Evolutionary conservation across 2,888 invertebrate species (phyloP), one percentile per base, ranked within the genome.

Genomic region (Smittia aterrima): DNA sequence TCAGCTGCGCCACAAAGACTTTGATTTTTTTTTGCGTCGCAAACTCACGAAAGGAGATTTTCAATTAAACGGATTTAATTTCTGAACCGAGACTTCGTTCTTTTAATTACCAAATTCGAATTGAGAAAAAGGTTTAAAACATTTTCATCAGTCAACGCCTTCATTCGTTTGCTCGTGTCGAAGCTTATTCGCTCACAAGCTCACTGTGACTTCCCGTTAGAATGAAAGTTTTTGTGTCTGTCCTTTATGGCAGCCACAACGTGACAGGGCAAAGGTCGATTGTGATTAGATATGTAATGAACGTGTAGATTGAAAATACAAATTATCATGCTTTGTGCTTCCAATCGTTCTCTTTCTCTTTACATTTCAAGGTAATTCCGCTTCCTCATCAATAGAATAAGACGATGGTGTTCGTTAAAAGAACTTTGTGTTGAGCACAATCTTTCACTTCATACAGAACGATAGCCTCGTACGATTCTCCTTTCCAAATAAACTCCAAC

Each of bases 361-460:
- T n/a, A 47, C 47, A 47, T 47, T 25, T 64, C 64, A 64, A 64
- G 64, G 64, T 27, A 27, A 64, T 64, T 64, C 64, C 25, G 64
- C 64, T 64, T 64, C 64, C 64, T 64, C 58, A n/a, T n/a, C 32
- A 9, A 47, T 47, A 16, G n/a, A 47, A 16, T 4, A 11, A 47
- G 53, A n/a, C 53, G 18, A n/a, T 18, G 11, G 18, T 18, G n/a
- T 47, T 16, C 11, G n/a, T 13, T 18, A 18, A 11, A 2, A 16
- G 53, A 13, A 47, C 53, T 47, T n/a, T 18, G 53, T 47, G 18
- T 16, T 38, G 53, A 16, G n/a, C 3, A 13, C n/a, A 47, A 13
- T 47, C 18, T 47, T 18, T 47, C n/a, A 16, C 53, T n/a, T 18
- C n/a, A 16, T 47, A 13, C n/a, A 13, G 53, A n/a, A 47, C 53